These are phyloP conservation scores for Neuroterus valhalla DNA, from an alignment of 1,140 invertebrate species.

Conservation along the genomic window DNA sequence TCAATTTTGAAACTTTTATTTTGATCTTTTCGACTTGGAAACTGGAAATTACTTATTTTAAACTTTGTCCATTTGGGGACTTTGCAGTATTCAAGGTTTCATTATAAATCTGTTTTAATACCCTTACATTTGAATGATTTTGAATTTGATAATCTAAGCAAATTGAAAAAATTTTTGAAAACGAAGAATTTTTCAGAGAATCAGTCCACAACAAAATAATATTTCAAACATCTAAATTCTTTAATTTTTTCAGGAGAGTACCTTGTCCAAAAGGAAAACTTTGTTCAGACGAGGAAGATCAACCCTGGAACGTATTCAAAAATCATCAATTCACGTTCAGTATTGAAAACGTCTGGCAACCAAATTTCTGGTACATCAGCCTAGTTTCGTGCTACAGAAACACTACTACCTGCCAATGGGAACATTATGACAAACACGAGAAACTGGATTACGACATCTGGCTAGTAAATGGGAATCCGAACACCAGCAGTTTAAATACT, in stretches of 20 bases:
- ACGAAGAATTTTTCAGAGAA: too few relatives aligned
- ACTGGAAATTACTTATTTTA: too few relatives aligned
- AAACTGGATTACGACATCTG: conserved; percentile 93
- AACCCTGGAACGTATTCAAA: conserved; percentile 87
- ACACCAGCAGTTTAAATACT: conserved; percentile 86
- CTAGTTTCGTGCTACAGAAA: conserved; percentile 93
- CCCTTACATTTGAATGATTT: too few relatives aligned
- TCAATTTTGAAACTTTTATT: too few relatives aligned
- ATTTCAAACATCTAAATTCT: too few relatives aligned
- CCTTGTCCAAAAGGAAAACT: conserved; percentile 87
- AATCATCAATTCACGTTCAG: conserved; percentile 95
- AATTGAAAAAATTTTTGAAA: too few relatives aligned
- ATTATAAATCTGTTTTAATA: too few relatives aligned
- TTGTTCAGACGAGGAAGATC: conserved; percentile 90
- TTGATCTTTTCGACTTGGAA: too few relatives aligned
- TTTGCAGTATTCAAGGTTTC: too few relatives aligned
- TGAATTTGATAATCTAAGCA: too few relatives aligned
- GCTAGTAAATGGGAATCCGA: conserved; percentile 96
- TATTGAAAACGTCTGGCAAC: conserved; percentile 90
- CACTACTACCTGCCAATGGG: conserved; percentile 86
- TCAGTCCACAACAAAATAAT: too few relatives aligned
- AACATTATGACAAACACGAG: conserved; percentile 79
- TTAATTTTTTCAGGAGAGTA: conserved; percentile 77
- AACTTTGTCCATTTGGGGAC: too few relatives aligned
- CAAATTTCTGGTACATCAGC: conserved; percentile 97